phyloP scores from a whole-genome alignment of 2,888 invertebrate species.

The Agrochola litura region DNA sequence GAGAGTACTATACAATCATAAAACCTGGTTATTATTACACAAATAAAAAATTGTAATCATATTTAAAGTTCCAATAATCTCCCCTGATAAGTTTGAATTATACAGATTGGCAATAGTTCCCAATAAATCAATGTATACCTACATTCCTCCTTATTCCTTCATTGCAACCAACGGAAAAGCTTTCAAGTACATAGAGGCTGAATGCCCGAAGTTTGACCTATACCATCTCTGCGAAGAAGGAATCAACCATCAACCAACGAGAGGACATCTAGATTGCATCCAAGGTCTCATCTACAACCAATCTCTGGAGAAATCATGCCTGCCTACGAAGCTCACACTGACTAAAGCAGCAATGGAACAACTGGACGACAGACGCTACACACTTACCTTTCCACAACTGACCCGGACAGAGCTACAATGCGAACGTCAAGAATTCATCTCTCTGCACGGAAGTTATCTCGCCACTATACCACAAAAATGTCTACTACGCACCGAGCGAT shows the following conservation, averaged over 20 bases:
- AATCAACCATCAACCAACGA: neutral
- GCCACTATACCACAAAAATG: constrained; percentile 13
- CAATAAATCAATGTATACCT: too few relatives aligned
- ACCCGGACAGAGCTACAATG: constrained; percentile 3
- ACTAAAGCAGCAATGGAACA: constrained; percentile 6
- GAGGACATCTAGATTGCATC: constrained; percentile 17
- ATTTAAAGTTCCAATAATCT: too few relatives aligned
- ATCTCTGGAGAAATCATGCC: constrained; percentile 4
- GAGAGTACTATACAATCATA: too few relatives aligned
- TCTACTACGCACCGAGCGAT: neutral
- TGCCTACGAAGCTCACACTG: constrained; percentile 5
- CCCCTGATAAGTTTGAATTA: too few relatives aligned
- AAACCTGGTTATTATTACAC: too few relatives aligned
- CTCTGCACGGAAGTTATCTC: constrained; percentile 6
- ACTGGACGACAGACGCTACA: constrained; percentile 14
- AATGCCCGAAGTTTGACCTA: constrained; percentile 1
- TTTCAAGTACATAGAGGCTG: constrained; percentile 1
- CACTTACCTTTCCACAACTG: constrained; percentile 1
- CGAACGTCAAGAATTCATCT: constrained; percentile 12
- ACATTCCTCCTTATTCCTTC: too few relatives aligned
- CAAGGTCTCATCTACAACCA: constrained; percentile 3
- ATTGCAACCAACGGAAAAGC: too few relatives aligned
- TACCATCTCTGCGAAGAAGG: neutral
- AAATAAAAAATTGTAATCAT: too few relatives aligned
- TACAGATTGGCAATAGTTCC: too few relatives aligned